Conservation (phyloP, 1,140 invertebrate genomes). For the Drosophila littoralis region DNA sequence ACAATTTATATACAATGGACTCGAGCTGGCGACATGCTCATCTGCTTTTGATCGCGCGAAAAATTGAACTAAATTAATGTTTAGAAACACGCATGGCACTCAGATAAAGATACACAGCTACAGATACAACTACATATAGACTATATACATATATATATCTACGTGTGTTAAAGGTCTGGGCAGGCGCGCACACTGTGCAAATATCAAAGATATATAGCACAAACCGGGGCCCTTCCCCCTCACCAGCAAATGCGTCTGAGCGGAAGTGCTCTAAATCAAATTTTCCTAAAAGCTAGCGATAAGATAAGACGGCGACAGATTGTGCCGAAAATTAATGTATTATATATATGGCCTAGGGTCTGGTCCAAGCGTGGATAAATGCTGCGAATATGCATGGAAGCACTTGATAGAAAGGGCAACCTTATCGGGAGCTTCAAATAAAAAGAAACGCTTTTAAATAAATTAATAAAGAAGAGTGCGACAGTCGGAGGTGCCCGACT, state of each 20-base stretch:
- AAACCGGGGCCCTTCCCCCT: not conserved
- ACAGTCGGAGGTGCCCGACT: too few relatives aligned
- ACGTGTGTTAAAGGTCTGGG: not conserved
- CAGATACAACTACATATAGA: constrained; percentile 19
- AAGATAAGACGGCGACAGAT: constrained; percentile 58
- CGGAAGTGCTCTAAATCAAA: constrained; percentile 78
- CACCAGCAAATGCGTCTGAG: constrained; percentile 2
- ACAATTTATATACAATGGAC: constrained; percentile 69
- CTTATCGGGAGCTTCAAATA: too few relatives aligned
- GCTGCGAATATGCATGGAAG: not conserved
- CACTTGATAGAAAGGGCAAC: too few relatives aligned
- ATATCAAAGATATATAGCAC: constrained; percentile 17
- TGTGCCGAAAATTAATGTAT: constrained; percentile 8
- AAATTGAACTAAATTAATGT: constrained; percentile 82
- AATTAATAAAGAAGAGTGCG: too few relatives aligned
- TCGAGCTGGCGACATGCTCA: constrained; percentile 65
- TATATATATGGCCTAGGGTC: not conserved
- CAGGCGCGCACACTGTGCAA: constrained; percentile 6
- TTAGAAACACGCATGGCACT: constrained; percentile 70
- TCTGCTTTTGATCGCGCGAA: constrained; percentile 80
- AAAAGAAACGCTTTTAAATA: too few relatives aligned
- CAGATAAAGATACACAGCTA: constrained; percentile 21
- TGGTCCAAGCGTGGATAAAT: not conserved
- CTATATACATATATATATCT: not conserved
- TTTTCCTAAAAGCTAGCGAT: constrained; percentile 61